Evolutionary conservation across 1,140 invertebrate genomes (phyloP), one percentile per base, ranked within the genome.

Genomic region (Galendromus occidentalis): DNA sequence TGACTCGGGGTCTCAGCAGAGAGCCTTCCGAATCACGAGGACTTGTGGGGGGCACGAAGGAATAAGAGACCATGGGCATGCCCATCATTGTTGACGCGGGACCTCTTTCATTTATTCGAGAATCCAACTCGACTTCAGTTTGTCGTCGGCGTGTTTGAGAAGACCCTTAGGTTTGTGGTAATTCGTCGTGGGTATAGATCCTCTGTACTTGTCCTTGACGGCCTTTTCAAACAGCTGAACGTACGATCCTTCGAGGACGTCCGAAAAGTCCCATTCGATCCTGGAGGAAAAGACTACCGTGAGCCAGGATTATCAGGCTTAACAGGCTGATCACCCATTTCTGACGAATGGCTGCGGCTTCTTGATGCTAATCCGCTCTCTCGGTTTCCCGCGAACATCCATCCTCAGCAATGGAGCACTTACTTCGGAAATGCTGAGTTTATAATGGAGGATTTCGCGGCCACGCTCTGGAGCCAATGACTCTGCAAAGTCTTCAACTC

Each of bases 401-500:
- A 39, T 39, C 33, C 4, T 39, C 33, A 39, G 33, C 33, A 39
- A 39, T 47, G 25, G 25, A 59, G 14, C 17, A 25, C 51, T 59
- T 22, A 59, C 51, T 59, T 59, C 9, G 51, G 51, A 25, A 59
- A 45, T 28, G 55, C n/a, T 5, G n/a, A 59, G 7, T 66, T 25
- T 5, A 64, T 64, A 22, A 51, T 64, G 12, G 17, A 1, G 9
- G 39, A 12, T 28, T 66, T 66, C 47, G 28, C 1, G 28, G 63
- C 33, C 12, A 29, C 64, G 7, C n/a, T 18, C 14, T 39, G 64
- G 17, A 47, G 66, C 33, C 41, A 59, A 22, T 59, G 51, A 59
- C 14, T 20, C 22, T 18, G 51, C 1, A 22, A 33, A 25, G 51
- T 67, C 64, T 84, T 80, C 25, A 94, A 79, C 79, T 97, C 92